Percentiles rank a stretch among this genome's conserved stretches.
These are phyloP conservation scores for Caranx ignobilis DNA, from an alignment of 2,113 vertebrate species.

Conservation along the genomic window DNA sequence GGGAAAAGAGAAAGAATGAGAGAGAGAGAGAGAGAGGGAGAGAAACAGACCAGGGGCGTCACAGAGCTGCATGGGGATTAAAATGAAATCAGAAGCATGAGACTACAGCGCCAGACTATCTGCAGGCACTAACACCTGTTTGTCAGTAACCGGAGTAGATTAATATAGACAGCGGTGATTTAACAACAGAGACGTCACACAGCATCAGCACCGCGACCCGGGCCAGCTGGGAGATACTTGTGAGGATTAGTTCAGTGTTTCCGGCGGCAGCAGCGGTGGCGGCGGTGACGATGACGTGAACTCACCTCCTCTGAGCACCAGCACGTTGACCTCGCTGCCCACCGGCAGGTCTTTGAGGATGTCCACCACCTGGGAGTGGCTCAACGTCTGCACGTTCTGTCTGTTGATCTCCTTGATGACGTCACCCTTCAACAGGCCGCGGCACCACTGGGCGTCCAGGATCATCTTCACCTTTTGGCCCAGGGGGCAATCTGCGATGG, in stretches of 20 bases:
- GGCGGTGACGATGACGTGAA: not conserved
- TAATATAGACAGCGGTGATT: constrained; percentile 23
- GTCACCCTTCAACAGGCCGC: constrained; percentile 95
- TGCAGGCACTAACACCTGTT: constrained; percentile 26
- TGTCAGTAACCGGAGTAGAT: constrained; percentile 46
- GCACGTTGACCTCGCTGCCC: constrained; percentile 93
- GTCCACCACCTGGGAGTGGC: constrained; percentile 96
- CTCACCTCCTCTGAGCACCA: constrained; percentile 95
- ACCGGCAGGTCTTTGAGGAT: constrained; percentile 96
- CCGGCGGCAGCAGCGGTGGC: not conserved
- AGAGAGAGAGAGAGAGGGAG: not conserved
- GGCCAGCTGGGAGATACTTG: constrained; percentile 33
- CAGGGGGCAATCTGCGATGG: constrained; percentile 94
- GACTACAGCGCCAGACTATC: constrained; percentile 24
- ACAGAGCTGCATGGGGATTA: constrained; percentile 33
- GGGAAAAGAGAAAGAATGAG: not conserved
- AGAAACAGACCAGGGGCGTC: not conserved
- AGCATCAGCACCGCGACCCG: constrained; percentile 10
- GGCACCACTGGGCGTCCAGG: constrained; percentile 98
- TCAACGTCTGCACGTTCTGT: constrained; percentile 95
- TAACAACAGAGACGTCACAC: constrained; percentile 32
- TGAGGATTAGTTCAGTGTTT: constrained; percentile 18
- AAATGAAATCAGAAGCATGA: constrained; percentile 35
- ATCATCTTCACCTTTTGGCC: constrained; percentile 99
- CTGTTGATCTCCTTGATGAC: constrained; percentile 97